A percentile compares a stretch with the other conserved stretches of the same genome.
Conservation (phyloP, 2,797 vertebrate genomes). For the Tadarida brasiliensis region DNA sequence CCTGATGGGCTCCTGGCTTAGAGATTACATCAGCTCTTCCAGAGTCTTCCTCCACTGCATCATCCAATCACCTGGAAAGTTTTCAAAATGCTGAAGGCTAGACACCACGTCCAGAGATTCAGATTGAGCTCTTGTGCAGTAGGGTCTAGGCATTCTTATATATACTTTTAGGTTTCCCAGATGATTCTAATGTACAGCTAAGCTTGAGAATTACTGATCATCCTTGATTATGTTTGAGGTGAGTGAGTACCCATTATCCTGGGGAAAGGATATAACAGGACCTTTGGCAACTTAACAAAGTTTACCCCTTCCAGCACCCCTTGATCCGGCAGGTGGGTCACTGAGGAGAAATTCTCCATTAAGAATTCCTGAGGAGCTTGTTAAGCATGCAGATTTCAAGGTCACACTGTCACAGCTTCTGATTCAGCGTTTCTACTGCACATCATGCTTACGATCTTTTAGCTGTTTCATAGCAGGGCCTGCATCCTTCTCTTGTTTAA, state of each 20-base stretch:
- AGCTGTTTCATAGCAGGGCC: neutral
- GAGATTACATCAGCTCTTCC: slow-evolving; percentile 56
- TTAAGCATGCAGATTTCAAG: neutral
- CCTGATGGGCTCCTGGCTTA: slow-evolving; percentile 31
- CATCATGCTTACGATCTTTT: neutral
- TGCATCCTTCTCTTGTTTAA: neutral
- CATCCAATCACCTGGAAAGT: neutral
- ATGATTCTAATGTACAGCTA: neutral
- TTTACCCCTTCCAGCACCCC: neutral
- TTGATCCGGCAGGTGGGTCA: neutral
- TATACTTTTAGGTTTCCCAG: neutral
- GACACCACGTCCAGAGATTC: neutral
- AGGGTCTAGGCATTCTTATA: neutral
- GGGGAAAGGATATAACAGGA: neutral
- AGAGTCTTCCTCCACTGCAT: neutral
- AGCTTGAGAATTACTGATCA: neutral
- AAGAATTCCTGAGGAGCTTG: neutral
- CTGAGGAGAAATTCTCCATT: neutral
- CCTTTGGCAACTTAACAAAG: neutral
- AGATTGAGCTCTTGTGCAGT: neutral
- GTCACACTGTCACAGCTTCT: neutral
- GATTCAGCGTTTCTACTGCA: neutral
- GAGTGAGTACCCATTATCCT: neutral
- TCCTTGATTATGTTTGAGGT: neutral
- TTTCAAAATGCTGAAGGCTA: neutral